Evolutionary conservation across 2,113 vertebrate species (phyloP).

Genomic region (Taxidea taxus): DNA sequence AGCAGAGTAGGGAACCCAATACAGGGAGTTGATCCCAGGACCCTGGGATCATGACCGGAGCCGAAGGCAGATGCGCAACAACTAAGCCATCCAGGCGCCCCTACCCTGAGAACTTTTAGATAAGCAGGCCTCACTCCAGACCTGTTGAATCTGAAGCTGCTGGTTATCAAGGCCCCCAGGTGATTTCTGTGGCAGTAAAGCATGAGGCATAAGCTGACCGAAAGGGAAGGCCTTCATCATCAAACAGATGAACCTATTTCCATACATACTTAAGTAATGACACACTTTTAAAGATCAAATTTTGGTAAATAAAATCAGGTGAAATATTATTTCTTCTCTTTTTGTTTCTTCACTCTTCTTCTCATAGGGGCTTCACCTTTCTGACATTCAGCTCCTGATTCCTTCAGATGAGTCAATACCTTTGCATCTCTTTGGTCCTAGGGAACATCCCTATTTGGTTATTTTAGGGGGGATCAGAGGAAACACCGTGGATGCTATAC

Average conservation of each 20-base stretch:
- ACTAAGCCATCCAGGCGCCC: no score
- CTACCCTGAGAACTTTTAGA: neutral
- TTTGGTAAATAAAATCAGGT: neutral
- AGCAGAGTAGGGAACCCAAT: no score
- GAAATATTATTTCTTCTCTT: neutral
- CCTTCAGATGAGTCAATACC: neutral
- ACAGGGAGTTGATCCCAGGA: no score
- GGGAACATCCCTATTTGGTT: neutral
- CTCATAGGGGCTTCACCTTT: neutral
- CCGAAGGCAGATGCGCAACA: no score
- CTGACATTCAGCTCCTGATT: neutral
- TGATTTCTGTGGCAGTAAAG: neutral
- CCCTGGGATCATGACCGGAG: no score
- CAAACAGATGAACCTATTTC: neutral
- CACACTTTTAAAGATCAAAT: neutral
- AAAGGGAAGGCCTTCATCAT: neutral
- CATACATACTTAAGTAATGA: neutral
- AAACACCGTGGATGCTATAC: no score
- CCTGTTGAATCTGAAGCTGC: neutral
- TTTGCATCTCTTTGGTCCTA: neutral
- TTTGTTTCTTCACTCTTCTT: neutral
- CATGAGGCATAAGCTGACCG: neutral
- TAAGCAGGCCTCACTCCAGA: neutral
- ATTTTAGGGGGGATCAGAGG: fast-evolving
- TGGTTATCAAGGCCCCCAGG: neutral